Percentiles rank a stretch among this genome's conserved stretches.
phyloP scores from a whole-genome alignment of 2,113 vertebrate species.

The Himantopus leucocephalus region DNA sequence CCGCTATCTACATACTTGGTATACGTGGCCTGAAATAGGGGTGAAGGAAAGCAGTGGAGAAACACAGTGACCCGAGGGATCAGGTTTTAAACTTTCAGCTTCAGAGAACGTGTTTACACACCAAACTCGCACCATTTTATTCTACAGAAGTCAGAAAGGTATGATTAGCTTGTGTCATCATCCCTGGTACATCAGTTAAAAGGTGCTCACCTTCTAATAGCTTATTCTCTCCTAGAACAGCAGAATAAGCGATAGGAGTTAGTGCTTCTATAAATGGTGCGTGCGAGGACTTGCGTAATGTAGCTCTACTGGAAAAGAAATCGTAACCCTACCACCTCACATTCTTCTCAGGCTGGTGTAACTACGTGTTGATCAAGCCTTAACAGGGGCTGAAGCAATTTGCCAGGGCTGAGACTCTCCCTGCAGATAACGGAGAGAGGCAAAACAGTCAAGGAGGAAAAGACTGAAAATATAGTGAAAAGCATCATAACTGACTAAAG shows the following conservation, averaged over 20 bases:
- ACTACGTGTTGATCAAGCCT: neutral
- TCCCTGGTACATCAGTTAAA: neutral
- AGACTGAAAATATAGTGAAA: neutral
- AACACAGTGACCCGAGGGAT: neutral
- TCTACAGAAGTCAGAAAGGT: neutral
- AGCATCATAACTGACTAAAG: neutral
- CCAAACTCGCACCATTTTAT: neutral
- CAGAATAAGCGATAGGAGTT: neutral
- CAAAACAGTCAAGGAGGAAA: neutral
- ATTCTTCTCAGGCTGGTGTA: neutral
- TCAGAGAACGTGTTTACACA: neutral
- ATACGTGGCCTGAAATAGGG: neutral
- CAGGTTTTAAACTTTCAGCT: neutral
- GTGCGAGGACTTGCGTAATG: rapidly evolving
- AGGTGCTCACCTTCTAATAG: neutral
- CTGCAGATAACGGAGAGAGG: neutral
- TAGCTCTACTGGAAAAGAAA: neutral
- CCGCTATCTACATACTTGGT: neutral
- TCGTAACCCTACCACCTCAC: neutral
- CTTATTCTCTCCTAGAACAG: neutral
- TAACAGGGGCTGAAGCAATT: neutral
- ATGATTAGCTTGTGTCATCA: neutral
- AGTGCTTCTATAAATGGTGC: neutral
- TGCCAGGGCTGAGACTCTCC: neutral
- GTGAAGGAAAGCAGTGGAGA: neutral